Evolutionary conservation across 1,140 invertebrate genomes (phyloP).

Genomic region (Sipha flava): DNA sequence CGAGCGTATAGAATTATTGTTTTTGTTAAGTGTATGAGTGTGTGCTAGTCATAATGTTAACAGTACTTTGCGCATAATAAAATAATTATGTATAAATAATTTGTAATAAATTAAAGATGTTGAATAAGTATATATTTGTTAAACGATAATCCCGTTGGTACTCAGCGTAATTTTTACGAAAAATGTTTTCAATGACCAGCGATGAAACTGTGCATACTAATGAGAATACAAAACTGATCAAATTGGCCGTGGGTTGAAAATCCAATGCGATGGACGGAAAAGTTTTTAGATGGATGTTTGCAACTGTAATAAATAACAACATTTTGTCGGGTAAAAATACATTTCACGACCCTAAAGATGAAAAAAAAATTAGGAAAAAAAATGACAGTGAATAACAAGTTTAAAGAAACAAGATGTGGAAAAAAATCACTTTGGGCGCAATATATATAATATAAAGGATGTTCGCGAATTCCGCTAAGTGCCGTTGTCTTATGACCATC

Average conservation of each 20-base stretch:
- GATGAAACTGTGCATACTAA: neutral
- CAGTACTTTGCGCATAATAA: too few relatives aligned
- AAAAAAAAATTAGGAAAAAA: neutral
- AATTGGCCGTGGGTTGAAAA: neutral
- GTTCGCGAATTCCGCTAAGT: neutral
- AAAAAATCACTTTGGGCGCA: neutral
- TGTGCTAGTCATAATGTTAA: too few relatives aligned
- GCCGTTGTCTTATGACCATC: neutral
- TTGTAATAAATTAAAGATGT: too few relatives aligned
- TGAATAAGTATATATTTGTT: too few relatives aligned
- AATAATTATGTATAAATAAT: too few relatives aligned
- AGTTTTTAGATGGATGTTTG: slow-evolving; percentile 7
- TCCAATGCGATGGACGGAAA: neutral
- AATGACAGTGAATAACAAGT: neutral
- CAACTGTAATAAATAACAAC: slow-evolving; percentile 16
- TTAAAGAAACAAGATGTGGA: neutral
- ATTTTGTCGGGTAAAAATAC: slow-evolving; percentile 17
- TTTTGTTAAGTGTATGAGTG: too few relatives aligned
- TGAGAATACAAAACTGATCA: neutral
- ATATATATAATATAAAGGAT: neutral
- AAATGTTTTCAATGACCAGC: neutral
- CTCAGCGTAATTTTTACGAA: neutral
- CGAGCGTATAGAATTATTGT: too few relatives aligned
- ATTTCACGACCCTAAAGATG: neutral
- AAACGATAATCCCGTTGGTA: neutral